A percentile compares a stretch with the other conserved stretches of the same genome.
phyloP scores from a whole-genome alignment of 1,140 invertebrate genomes.

The Cyrtorhinus lividipennis region DNA sequence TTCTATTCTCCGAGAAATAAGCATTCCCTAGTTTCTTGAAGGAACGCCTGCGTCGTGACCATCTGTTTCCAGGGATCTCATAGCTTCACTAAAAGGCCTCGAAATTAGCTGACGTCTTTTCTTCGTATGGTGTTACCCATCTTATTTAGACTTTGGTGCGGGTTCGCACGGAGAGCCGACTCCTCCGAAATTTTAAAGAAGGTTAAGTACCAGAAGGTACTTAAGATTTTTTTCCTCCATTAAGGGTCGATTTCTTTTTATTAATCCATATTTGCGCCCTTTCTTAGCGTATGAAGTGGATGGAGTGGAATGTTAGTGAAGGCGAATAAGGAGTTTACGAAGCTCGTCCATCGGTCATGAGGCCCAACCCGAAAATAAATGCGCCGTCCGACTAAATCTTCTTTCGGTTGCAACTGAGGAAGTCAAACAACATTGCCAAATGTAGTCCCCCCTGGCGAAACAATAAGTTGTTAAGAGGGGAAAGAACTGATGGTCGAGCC shows the following conservation, averaged over 20 bases:
- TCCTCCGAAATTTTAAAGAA: neutral
- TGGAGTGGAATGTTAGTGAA: too few species aligned
- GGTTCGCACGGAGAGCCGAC: neutral
- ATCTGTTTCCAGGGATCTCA: neutral
- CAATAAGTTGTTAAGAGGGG: slow-evolving; percentile 5
- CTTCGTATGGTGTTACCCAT: neutral
- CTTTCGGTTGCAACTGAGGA: neutral
- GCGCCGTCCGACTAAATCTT: too few species aligned
- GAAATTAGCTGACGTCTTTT: neutral
- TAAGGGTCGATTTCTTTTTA: neutral
- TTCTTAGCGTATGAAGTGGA: neutral
- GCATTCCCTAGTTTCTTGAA: neutral
- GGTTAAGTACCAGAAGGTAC: neutral
- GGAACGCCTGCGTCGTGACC: slow-evolving; percentile 9
- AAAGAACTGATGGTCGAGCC: neutral
- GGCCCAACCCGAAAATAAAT: too few species aligned
- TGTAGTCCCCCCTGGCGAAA: neutral
- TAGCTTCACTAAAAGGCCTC: neutral
- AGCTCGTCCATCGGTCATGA: too few species aligned
- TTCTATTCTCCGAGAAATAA: neutral
- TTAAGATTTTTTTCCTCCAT: too few species aligned
- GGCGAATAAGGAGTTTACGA: too few species aligned
- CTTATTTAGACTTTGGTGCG: neutral
- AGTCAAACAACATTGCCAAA: neutral
- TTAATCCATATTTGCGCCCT: too few species aligned